A percentile compares a stretch with the other conserved stretches of the same genome.
phyloP scores from a whole-genome alignment of 2,888 invertebrate species.

The Zaprionus lineosus region DNA sequence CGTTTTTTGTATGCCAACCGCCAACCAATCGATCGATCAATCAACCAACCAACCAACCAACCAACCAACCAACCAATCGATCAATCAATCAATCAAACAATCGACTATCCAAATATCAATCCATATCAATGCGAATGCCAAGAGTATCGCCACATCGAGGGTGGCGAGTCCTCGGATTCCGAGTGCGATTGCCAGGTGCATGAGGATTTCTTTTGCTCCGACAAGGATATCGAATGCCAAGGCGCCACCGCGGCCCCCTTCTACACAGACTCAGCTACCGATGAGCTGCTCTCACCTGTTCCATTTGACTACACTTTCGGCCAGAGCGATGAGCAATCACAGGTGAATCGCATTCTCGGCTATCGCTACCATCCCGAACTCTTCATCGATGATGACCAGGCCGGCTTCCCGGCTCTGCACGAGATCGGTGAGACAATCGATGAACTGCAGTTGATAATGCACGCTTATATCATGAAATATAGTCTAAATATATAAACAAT shows the following conservation, averaged over 20 bases:
- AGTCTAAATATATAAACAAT: constrained; percentile 77
- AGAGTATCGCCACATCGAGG: constrained; percentile 79
- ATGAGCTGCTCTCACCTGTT: constrained; percentile 12
- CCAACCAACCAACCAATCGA: constrained; percentile 11
- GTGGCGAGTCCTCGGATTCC: constrained; percentile 62
- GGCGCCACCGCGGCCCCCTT: constrained; percentile 39
- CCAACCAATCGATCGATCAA: constrained; percentile 13
- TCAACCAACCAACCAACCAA: background rate
- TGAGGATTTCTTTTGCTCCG: constrained; percentile 64
- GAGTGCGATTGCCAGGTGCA: constrained; percentile 61
- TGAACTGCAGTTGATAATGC: constrained; percentile 82
- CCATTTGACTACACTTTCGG: constrained; percentile 55
- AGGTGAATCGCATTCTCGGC: constrained; percentile 75
- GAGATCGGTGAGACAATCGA: constrained; percentile 83
- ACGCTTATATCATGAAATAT: constrained; percentile 82
- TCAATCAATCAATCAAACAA: background rate
- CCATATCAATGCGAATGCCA: constrained; percentile 9
- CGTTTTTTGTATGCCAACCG: constrained; percentile 41
- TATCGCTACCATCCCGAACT: constrained; percentile 76
- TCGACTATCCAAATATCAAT: constrained; percentile 1
- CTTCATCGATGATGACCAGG: constrained; percentile 77
- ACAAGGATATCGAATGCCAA: constrained; percentile 66
- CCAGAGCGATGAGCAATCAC: constrained; percentile 64
- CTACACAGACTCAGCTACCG: constrained; percentile 1
- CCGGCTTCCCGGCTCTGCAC: constrained; percentile 80